Evolutionary conservation across 1,140 invertebrate genomes (phyloP).

Genomic region (Atta colombica): DNA sequence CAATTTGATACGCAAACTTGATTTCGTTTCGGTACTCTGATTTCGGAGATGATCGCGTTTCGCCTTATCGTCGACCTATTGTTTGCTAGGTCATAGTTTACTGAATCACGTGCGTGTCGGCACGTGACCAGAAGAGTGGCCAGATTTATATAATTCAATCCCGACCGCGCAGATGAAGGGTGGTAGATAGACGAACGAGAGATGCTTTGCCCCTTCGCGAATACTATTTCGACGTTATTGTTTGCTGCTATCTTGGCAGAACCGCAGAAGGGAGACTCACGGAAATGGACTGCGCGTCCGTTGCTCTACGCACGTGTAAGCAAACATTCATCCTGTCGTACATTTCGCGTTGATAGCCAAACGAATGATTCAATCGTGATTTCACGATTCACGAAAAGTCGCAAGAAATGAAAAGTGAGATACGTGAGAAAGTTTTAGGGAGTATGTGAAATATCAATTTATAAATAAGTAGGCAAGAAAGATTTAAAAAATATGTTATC

Average conservation of each 20-base stretch:
- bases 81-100: conserved; percentile 69
- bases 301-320: conserved; percentile 47
- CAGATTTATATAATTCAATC: conserved; percentile 76
- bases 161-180: conserved; percentile 44
- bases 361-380: conserved; percentile 1
- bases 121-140: conserved; percentile 73
- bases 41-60: conserved; percentile 38
- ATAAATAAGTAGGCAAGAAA: neutral
- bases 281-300: conserved; percentile 64
- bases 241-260: conserved; percentile 62
- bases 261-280: conserved; percentile 42
- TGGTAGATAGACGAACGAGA: conserved; percentile 36
- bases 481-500: neutral
- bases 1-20: neutral
- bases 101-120: conserved; percentile 67
- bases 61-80: conserved; percentile 70
- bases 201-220: conserved; percentile 54
- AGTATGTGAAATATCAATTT: neutral
- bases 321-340: conserved; percentile 51
- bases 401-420: conserved; percentile 12
- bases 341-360: conserved; percentile 15
- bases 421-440: conserved; percentile 33
- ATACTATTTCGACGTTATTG: conserved; percentile 59
- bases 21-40: conserved; percentile 34
- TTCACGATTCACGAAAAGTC: conserved; percentile 32